Conservation (phyloP, 1,140 invertebrate species). For the Hydropsyche tenuis region DNA sequence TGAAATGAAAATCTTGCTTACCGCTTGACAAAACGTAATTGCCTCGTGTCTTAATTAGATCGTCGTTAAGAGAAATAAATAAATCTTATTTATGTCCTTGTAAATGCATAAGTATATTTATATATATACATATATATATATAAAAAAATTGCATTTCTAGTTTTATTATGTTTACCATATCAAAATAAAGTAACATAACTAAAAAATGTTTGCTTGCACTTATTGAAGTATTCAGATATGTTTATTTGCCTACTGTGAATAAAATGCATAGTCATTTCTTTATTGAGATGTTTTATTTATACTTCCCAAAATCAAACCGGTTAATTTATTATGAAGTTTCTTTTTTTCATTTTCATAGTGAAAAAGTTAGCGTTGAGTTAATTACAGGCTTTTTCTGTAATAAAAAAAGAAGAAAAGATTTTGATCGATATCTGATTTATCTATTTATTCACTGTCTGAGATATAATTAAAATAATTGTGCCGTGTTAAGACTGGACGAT, state of each 20-base stretch:
- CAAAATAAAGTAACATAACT: constrained; percentile 41
- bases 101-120: constrained; percentile 39
- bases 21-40: constrained; percentile 51
- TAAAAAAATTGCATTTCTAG: constrained; percentile 48
- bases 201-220: constrained; percentile 50
- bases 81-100: constrained; percentile 43
- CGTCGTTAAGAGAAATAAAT: constrained; percentile 47
- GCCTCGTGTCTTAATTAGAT: constrained; percentile 51
- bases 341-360: too few species aligned
- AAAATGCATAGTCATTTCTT: constrained; percentile 51
- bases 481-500: too few species aligned
- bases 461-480: too few species aligned
- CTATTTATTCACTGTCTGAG: too few species aligned
- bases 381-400: too few species aligned
- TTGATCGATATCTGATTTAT: too few species aligned
- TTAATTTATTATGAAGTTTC: too few species aligned
- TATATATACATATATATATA: constrained; percentile 36
- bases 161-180: constrained; percentile 50
- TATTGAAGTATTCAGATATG: constrained; percentile 45
- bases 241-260: constrained; percentile 51
- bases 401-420: too few species aligned
- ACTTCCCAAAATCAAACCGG: too few species aligned
- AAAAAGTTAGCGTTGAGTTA: too few species aligned
- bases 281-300: constrained; percentile 45
- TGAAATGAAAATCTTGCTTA: constrained; percentile 48